A percentile compares a stretch with the other conserved stretches of the same genome.
Conservation (phyloP, 2,113 vertebrate genomes). For the Cricetomys ansorgei region DNA sequence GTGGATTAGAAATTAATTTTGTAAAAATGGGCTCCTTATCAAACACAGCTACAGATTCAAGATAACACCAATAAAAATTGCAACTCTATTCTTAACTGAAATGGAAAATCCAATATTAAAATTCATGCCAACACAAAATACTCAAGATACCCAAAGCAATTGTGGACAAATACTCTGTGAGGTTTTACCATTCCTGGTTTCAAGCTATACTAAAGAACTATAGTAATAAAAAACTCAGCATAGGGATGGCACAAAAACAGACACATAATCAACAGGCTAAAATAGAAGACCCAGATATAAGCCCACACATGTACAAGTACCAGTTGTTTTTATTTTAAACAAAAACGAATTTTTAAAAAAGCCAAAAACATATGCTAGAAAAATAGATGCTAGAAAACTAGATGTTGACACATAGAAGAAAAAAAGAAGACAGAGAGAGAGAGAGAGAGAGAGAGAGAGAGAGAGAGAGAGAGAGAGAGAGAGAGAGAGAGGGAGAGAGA, state of each 20-base stretch:
- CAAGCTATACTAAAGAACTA: neutral
- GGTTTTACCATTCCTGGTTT: neutral
- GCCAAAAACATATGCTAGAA: neutral
- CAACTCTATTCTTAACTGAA: neutral
- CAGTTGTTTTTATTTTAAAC: neutral
- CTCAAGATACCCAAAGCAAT: neutral
- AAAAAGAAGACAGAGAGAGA: no score
- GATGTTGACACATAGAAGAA: neutral
- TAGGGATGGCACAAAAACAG: neutral
- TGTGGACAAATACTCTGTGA: neutral
- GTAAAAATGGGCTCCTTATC: neutral
- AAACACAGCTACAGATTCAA: neutral
- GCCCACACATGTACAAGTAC: neutral
- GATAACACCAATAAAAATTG: neutral
- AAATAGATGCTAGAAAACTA: neutral
- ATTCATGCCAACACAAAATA: neutral
- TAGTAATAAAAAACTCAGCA: neutral
- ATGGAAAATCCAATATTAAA: neutral
- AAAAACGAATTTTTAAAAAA: neutral
- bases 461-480: no score
- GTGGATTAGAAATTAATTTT: neutral
- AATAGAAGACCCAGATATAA: neutral
- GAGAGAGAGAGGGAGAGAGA: no score
- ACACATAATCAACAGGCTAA: neutral
- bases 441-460: no score